Base-by-base conservation (phyloP, 1,140 invertebrate genomes). In the Drosophila athabasca region DNA sequence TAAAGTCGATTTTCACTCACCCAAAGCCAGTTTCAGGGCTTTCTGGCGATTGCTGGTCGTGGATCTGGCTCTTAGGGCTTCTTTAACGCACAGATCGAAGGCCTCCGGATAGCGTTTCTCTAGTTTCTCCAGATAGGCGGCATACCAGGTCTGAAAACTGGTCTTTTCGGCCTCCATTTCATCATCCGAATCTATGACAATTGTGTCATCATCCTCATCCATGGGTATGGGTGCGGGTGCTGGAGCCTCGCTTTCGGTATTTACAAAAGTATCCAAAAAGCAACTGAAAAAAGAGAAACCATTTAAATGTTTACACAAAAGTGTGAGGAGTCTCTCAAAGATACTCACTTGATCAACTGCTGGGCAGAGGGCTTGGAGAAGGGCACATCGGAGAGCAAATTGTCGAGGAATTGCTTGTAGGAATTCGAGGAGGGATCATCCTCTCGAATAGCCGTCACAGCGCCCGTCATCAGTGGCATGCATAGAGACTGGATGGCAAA, bases 51-150 rank as follows among this genome's bases (percentile, higher is more conserved):
- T 83, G 59, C 49, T 70, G 1, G 64, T 73, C 2, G 59, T 76
- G 2, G 53, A 49, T n/a, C 69, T 66, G 22, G 61, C 35, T 13
- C 49, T 78, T 6, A 92, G 92, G 81, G 90, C 88, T 26, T 91
- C 85, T 82, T 92, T 95, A 9, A 94, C 91, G 57, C 93, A 92
- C 49, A 93, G 91, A 74, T 96, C 95, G 78, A 96, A 96, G 24
- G 92, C 93, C 13, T 92, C 90, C 0, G 96, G 94, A 90, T 96
- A 96, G 53, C 94, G 93, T 51, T 79, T 92, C 87, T 96, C 95
- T 1, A 95, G 68, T 57, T 81, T 92, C 79, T 90, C 93, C 11
- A 94, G 85, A 81, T 90, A 93, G 13, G 64, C 73, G 11, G 82
- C 92, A 77, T 93, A 94, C 94, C 94, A 94, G 11, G 70, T 53